A percentile compares a stretch with the other conserved stretches of the same genome.
Evolutionary conservation across 92 coral and sea anemone genomes (phyloP).

Genomic region (Montipora capitata): DNA sequence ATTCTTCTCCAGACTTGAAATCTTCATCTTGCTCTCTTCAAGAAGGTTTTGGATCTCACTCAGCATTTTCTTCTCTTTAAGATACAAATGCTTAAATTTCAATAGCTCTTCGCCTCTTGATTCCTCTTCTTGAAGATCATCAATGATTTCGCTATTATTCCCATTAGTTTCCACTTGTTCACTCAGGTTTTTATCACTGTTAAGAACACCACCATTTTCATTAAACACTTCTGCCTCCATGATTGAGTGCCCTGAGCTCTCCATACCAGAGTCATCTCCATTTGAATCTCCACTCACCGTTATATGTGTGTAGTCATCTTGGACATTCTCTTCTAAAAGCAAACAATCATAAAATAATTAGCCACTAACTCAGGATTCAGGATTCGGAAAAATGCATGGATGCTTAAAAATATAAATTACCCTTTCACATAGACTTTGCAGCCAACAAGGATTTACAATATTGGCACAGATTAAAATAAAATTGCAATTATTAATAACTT

Average conservation of each 20-base stretch:
- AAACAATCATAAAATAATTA: neutral
- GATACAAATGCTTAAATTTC: slow-evolving; percentile 28
- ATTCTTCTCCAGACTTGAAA: slow-evolving; percentile 53
- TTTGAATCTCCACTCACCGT: neutral
- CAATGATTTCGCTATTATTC: neutral
- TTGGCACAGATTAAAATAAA: too few relatives aligned
- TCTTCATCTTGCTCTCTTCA: slow-evolving; percentile 28
- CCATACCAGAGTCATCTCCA: slow-evolving; percentile 57
- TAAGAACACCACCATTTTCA: slow-evolving; percentile 4
- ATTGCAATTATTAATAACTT: too few relatives aligned
- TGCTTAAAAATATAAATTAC: too few relatives aligned
- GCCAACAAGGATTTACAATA: too few relatives aligned
- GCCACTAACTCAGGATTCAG: neutral
- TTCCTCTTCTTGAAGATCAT: slow-evolving; percentile 6
- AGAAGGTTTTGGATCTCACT: slow-evolving; percentile 10
- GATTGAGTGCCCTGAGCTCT: slow-evolving; percentile 41
- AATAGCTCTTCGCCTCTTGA: slow-evolving; percentile 23
- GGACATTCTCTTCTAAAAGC: slow-evolving; percentile 4
- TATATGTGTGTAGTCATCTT: slow-evolving; percentile 32
- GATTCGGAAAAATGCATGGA: too few relatives aligned
- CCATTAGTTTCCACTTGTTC: slow-evolving; percentile 23
- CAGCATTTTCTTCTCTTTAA: slow-evolving; percentile 20
- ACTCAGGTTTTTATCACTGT: neutral
- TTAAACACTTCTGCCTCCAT: slow-evolving; percentile 39
- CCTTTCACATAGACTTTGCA: too few relatives aligned